A percentile compares a stretch with the other conserved stretches of the same genome.
These are phyloP conservation scores for Melipona bicolor DNA, from an alignment of 2,888 invertebrate genomes.

Conservation along the genomic window DNA sequence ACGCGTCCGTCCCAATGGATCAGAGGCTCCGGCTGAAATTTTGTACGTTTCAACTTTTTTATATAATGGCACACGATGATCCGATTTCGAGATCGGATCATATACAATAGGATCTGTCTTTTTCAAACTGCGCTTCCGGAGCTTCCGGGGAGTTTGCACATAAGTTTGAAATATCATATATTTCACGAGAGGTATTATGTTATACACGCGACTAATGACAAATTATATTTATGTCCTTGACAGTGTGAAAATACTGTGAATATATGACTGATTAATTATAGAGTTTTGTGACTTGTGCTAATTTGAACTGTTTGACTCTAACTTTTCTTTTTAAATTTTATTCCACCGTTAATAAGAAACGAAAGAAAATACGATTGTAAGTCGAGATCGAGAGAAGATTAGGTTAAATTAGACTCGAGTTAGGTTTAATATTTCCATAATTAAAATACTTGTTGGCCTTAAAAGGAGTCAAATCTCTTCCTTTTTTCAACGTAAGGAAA, in stretches of 20 bases:
- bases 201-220: background rate
- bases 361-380: background rate
- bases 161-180: background rate
- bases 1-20: background rate
- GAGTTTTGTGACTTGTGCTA: background rate
- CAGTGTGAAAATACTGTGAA: background rate
- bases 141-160: background rate
- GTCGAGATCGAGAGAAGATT: background rate
- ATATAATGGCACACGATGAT: conserved; percentile 16
- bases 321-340: background rate
- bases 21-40: background rate
- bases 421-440: background rate
- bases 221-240: background rate
- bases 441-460: too few species aligned
- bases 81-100: conserved; percentile 25
- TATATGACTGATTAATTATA: background rate
- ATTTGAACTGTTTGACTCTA: background rate
- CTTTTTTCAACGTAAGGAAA: too few species aligned
- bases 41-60: conserved; percentile 4
- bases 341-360: background rate
- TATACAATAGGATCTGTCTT: background rate
- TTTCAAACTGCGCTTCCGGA: background rate
- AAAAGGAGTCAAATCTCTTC: too few species aligned
- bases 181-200: background rate
- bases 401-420: background rate